Conservation (phyloP, 2,888 invertebrate species). For the Papilio demoleus region DNA sequence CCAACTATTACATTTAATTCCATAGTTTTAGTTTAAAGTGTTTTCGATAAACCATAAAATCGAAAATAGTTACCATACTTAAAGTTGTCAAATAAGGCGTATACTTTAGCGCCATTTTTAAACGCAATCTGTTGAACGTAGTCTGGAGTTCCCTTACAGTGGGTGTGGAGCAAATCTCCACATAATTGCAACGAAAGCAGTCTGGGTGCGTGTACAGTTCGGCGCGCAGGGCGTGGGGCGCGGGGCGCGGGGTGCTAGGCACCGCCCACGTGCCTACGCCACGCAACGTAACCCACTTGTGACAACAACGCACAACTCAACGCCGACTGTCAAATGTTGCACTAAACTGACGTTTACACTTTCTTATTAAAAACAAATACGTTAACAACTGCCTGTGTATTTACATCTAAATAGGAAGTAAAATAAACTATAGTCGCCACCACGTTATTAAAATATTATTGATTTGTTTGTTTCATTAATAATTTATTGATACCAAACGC, state of each 20-base stretch:
- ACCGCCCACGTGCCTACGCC: slow-evolving; percentile 49
- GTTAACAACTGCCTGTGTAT: no score
- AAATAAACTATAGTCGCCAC: no score
- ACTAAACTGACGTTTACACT: slow-evolving; percentile 22
- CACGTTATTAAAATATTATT: no score
- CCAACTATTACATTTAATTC: background rate
- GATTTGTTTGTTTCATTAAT: no score
- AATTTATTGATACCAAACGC: no score
- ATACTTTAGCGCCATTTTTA: background rate
- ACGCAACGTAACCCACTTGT: slow-evolving; percentile 51
- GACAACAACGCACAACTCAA: slow-evolving; percentile 47
- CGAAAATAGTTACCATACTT: background rate
- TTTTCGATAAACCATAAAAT: background rate
- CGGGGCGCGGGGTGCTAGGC: slow-evolving; percentile 40
- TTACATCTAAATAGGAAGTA: no score
- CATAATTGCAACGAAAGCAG: slow-evolving; percentile 23
- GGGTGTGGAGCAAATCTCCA: slow-evolving; percentile 9
- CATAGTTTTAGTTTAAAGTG: background rate
- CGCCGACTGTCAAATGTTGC: slow-evolving; percentile 44
- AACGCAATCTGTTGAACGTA: background rate
- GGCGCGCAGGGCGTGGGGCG: background rate
- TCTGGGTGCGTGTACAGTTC: no score
- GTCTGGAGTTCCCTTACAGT: background rate
- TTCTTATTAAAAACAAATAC: background rate
- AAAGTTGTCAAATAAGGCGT: background rate